Conservation (phyloP, 2,113 vertebrate genomes). For the Leuciscus idus region DNA sequence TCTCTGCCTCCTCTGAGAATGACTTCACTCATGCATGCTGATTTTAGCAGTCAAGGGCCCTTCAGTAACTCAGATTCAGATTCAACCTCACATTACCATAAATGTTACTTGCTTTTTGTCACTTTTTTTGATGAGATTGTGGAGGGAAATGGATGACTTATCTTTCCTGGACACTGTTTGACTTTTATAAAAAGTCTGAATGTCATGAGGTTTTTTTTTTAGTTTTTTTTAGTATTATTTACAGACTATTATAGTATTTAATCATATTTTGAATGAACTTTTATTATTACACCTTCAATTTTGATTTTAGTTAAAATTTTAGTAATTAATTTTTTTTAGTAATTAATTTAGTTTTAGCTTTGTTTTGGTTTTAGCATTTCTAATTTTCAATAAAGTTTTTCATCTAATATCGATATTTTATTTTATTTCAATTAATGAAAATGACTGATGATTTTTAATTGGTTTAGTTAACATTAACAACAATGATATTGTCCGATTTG, state of each 20-base stretch:
- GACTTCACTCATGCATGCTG: conserved; percentile 31
- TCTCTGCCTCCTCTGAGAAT: conserved; percentile 31
- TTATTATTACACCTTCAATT: neutral
- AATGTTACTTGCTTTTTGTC: neutral
- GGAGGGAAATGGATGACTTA: neutral
- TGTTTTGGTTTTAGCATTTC: neutral
- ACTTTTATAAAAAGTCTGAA: neutral
- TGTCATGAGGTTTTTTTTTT: neutral
- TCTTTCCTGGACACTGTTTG: neutral
- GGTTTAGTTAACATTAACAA: neutral
- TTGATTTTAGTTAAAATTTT: neutral
- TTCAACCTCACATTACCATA: neutral
- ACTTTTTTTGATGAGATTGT: neutral
- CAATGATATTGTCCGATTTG: neutral
- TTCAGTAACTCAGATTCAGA: conserved; percentile 12
- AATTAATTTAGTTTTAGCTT: neutral
- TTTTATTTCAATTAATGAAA: neutral
- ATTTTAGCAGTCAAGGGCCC: conserved; percentile 30
- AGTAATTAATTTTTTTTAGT: neutral
- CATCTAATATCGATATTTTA: neutral
- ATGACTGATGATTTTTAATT: neutral
- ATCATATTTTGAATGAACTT: no score
- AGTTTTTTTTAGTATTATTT: neutral
- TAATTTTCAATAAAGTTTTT: neutral
- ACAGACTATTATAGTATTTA: neutral